Percentiles rank a stretch among this genome's conserved stretches.
Conservation (phyloP, 2,888 invertebrate genomes). For the Eristalinus aeneus region DNA sequence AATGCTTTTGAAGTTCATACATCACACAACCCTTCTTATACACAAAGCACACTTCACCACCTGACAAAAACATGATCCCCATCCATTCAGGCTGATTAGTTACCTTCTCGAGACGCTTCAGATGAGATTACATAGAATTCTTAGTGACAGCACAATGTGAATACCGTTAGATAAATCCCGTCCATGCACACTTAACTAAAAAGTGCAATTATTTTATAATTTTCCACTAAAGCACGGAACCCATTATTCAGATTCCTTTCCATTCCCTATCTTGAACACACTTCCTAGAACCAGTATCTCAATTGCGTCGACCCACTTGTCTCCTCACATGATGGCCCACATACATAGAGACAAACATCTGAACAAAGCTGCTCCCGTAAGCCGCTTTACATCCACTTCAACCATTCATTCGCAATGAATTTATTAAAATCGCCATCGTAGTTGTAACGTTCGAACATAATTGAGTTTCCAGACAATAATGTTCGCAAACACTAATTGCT, state of each 20-base stretch:
- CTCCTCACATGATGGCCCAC: not conserved
- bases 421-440: not conserved
- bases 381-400: not conserved
- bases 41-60: no score
- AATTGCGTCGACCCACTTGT: not conserved
- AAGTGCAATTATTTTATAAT: not conserved
- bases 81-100: not conserved
- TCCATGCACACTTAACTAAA: not conserved
- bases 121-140: not conserved
- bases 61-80: no score
- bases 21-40: no score
- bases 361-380: not conserved
- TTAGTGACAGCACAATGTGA: not conserved
- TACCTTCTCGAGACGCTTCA: not conserved
- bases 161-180: not conserved
- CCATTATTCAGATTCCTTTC: not conserved
- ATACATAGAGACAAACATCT: not conserved
- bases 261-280: not conserved
- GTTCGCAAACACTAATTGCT: constrained; percentile 43
- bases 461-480: constrained; percentile 54
- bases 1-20: no score
- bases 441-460: constrained; percentile 18
- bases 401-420: not conserved
- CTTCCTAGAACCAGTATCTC: not conserved
- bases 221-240: not conserved